Evolutionary conservation across 2,113 vertebrate species (phyloP).

Genomic region (Rafetus swinhoei): DNA sequence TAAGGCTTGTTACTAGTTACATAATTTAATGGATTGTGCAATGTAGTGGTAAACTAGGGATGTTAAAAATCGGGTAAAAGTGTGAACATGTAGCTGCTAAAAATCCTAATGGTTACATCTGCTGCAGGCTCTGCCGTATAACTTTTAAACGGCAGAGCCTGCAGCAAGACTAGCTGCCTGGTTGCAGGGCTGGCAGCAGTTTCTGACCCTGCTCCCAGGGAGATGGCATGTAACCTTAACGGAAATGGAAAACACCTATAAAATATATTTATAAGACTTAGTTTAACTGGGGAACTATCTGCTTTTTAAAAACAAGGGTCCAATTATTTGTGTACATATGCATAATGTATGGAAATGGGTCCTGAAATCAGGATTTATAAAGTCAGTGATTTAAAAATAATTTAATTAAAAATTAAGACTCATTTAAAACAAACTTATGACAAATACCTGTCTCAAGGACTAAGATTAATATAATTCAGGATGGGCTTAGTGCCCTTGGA

Average conservation of each 20-base stretch:
- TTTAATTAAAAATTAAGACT: rapidly evolving
- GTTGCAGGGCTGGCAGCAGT: no score
- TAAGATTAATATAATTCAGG: neutral
- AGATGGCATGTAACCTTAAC: no score
- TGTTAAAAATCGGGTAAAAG: no score
- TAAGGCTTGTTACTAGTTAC: neutral
- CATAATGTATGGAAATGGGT: rapidly evolving
- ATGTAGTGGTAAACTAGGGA: rapidly evolving
- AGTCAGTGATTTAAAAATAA: neutral
- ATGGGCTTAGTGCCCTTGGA: rapidly evolving
- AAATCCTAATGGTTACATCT: no score
- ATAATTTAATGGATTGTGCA: rapidly evolving
- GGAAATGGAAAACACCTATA: no score
- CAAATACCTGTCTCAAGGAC: rapidly evolving
- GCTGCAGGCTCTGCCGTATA: no score
- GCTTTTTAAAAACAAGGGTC: rapidly evolving
- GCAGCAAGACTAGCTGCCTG: no score
- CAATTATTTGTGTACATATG: neutral
- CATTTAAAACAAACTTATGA: rapidly evolving
- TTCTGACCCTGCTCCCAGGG: no score
- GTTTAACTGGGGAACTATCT: neutral
- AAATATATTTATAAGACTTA: neutral
- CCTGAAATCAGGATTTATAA: rapidly evolving
- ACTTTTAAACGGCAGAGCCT: no score
- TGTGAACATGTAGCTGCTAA: no score